phyloP scores from a whole-genome alignment of 2,888 invertebrate species.

The Machimus rusticus region DNA sequence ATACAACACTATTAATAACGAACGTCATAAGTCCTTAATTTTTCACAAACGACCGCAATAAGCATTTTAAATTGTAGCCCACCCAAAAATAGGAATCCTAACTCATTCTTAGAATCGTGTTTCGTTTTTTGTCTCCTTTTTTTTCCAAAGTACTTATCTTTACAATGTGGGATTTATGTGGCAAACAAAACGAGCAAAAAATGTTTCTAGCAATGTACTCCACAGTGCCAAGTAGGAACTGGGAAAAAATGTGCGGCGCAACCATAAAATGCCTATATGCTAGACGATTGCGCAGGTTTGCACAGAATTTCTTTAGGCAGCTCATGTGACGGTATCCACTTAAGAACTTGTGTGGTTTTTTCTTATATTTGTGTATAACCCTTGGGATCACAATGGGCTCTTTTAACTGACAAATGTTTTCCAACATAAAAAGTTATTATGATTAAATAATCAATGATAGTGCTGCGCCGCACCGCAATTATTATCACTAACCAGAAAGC shows the following conservation, averaged over 20 bases:
- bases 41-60: no score
- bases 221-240: background rate
- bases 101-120: background rate
- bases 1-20: no score
- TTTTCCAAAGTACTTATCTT: background rate
- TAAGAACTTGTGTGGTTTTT: background rate
- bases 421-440: no score
- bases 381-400: background rate
- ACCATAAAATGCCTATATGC: background rate
- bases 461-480: no score
- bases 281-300: background rate
- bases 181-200: background rate
- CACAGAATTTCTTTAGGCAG: background rate
- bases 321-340: background rate
- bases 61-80: background rate
- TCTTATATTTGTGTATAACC: background rate
- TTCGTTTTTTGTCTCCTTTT: background rate
- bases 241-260: background rate
- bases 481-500: no score
- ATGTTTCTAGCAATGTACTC: background rate
- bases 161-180: background rate
- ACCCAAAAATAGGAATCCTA: background rate
- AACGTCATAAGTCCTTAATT: no score
- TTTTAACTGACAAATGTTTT: no score
- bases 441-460: no score